Conservation (phyloP, 2,797 vertebrate genomes). For the Neosalanx taihuensis region DNA sequence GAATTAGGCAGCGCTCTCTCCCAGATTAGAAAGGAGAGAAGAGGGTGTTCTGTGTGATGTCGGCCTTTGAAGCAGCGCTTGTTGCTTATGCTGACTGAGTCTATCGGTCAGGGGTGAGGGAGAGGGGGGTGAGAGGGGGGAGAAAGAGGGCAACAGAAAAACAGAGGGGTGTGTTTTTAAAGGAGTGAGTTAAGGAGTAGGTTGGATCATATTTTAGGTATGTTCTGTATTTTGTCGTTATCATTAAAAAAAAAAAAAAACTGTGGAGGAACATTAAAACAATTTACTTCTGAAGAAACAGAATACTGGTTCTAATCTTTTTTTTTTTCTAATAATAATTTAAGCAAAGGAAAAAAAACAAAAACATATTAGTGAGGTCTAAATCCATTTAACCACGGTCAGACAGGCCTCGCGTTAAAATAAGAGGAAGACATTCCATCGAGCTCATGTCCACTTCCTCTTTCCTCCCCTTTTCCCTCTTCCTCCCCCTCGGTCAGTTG, state of each 20-base stretch:
- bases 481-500: constrained; percentile 8
- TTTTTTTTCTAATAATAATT: neutral
- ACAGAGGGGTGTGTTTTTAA: neutral
- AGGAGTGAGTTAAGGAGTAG: constrained; percentile 24
- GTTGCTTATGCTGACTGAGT: constrained; percentile 43
- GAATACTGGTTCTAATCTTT: neutral
- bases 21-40: constrained; percentile 4
- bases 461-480: neutral
- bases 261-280: neutral
- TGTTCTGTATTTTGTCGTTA: too few species aligned
- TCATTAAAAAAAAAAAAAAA: neutral
- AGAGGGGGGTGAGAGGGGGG: constrained; percentile 3
- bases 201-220: constrained; percentile 25
- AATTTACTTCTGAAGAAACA: neutral
- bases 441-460: neutral
- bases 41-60: constrained; percentile 27
- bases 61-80: constrained; percentile 53
- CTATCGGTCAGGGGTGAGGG: constrained; percentile 5
- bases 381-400: neutral
- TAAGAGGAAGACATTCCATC: neutral
- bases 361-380: neutral
- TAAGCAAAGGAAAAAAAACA: neutral
- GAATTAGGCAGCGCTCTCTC: constrained; percentile 66
- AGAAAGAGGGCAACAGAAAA: constrained; percentile 26
- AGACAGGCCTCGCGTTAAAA: too few species aligned